Evolutionary conservation across 2,888 invertebrate genomes (phyloP).

Genomic region (Drosophila rubida): DNA sequence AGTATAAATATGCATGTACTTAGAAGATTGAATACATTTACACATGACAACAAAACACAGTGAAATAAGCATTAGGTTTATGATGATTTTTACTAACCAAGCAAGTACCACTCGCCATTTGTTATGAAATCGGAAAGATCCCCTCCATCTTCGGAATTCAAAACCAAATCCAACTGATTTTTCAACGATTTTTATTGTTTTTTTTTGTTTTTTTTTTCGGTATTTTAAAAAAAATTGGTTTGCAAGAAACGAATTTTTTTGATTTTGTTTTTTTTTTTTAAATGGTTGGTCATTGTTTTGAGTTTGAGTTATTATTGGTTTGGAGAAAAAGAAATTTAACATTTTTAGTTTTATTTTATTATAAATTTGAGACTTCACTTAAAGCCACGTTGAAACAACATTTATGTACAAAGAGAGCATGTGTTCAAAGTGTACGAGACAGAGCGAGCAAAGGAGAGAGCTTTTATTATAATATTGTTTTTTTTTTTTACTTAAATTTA

Average conservation of each 20-base stretch:
- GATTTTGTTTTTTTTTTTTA: slow-evolving; percentile 43
- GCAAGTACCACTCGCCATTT: slow-evolving; percentile 99
- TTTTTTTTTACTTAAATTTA: slow-evolving; percentile 35
- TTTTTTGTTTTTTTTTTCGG: slow-evolving; percentile 59
- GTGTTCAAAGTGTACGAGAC: slow-evolving; percentile 72
- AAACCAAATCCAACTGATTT: slow-evolving; percentile 95
- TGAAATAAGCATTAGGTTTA: slow-evolving; percentile 67
- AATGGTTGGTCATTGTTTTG: slow-evolving; percentile 68
- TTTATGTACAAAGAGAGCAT: slow-evolving; percentile 76
- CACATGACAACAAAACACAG: slow-evolving; percentile 67
- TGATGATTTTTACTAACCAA: slow-evolving; percentile 90
- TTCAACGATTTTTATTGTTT: slow-evolving; percentile 31
- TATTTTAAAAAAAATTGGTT: slow-evolving; percentile 59
- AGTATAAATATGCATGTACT: slow-evolving; percentile 29
- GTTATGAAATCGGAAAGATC: slow-evolving; percentile 98
- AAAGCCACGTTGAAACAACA: slow-evolving; percentile 77
- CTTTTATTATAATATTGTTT: slow-evolving; percentile 36
- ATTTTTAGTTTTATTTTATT: slow-evolving; percentile 64
- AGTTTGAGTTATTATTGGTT: slow-evolving; percentile 56
- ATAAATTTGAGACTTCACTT: slow-evolving; percentile 50
- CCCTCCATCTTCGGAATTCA: slow-evolving; percentile 96
- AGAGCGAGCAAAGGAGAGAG: slow-evolving; percentile 48
- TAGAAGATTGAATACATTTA: slow-evolving; percentile 54
- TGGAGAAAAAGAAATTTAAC: slow-evolving; percentile 73
- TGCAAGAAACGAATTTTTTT: slow-evolving; percentile 50